Base-by-base conservation (phyloP, 53 echinoderm and acorn worm species). In the Crossaster papposus region DNA sequence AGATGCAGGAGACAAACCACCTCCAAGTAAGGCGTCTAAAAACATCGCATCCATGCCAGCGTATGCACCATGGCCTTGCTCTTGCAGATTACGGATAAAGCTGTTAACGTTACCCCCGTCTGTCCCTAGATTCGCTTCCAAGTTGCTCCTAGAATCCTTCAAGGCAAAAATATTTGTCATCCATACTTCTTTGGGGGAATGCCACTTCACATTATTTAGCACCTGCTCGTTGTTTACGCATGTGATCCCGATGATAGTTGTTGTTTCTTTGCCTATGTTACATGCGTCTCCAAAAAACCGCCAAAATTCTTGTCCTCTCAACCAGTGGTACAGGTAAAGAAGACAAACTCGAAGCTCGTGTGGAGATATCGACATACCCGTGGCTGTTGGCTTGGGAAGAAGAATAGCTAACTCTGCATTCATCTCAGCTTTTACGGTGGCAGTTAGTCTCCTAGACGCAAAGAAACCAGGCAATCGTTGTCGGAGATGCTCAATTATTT, bases 121-220 rank as follows among this genome's bases (percentile, higher is more conserved):
- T 28, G 33, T 38, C 13, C 86, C 86, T 63, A 86, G 24, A 72
- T 86, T 86, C 26, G 54, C 44, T 18, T 63, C 86, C 86, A 73
- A 23, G 74, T 86, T 86, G 35, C 44, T 72, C 36, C 86, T 71
- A 30, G 86, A 86, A 72, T 86, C 86, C 24, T 72, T 55, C 51
- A 86, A 63, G 35, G 54, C 38, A 35, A 86, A 86, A 15, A 86
- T 72, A 38, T 86, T 33, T 14, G 86, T 86, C 74, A 86, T 72
- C 86, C 86, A 86, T 12, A 86, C 73, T 44, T 86, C 86, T 73
- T 86, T 86, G 37, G 72, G 73, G 15, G 72, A 72, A 24, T 86
- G 86, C 86, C 86, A 86, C 73, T 86, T 86, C 10, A 86, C 51
- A 23, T 73, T 36, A 74, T 86, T 71, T 30, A 86, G 35, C 72